Conservation (phyloP, 2,888 invertebrate species). For the Agrilus mali region DNA sequence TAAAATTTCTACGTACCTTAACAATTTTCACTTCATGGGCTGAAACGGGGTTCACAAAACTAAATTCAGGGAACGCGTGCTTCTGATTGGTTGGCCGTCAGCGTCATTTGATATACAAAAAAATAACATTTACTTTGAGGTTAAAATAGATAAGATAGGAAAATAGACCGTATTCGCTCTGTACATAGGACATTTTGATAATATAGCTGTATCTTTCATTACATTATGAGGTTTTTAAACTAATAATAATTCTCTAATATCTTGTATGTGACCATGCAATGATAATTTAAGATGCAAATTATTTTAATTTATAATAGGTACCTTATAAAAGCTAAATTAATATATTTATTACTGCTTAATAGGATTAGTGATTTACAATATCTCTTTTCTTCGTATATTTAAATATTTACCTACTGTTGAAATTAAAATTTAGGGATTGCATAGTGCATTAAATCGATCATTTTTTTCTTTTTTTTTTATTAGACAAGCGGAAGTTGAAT, state of each 20-base stretch:
- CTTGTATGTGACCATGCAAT: conserved; percentile 2
- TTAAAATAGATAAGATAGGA: conserved; percentile 20
- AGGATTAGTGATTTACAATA: too few relatives aligned
- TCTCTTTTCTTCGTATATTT: too few relatives aligned
- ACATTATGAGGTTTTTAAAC: conserved; percentile 12
- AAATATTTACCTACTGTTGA: too few relatives aligned
- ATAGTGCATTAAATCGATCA: too few relatives aligned
- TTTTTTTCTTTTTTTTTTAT: too few relatives aligned
- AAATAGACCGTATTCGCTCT: conserved; percentile 19
- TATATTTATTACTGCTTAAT: too few relatives aligned
- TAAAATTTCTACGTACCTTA: conserved; percentile 38
- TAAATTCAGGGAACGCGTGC: conserved; percentile 31
- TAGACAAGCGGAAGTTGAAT: too few relatives aligned
- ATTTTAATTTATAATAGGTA: too few relatives aligned
- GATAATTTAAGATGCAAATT: background rate
- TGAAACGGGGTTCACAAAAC: conserved; percentile 34
- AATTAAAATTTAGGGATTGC: too few relatives aligned
- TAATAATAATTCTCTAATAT: conserved; percentile 10
- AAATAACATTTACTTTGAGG: conserved; percentile 33
- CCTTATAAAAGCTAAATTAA: too few relatives aligned
- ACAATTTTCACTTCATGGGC: conserved; percentile 36
- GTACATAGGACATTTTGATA: conserved; percentile 8
- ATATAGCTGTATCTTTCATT: conserved; percentile 9
- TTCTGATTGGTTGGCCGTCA: conserved; percentile 30
- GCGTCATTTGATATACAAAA: conserved; percentile 38